phyloP scores from a whole-genome alignment of 2,888 invertebrate genomes.

The Xestia ashworthii region DNA sequence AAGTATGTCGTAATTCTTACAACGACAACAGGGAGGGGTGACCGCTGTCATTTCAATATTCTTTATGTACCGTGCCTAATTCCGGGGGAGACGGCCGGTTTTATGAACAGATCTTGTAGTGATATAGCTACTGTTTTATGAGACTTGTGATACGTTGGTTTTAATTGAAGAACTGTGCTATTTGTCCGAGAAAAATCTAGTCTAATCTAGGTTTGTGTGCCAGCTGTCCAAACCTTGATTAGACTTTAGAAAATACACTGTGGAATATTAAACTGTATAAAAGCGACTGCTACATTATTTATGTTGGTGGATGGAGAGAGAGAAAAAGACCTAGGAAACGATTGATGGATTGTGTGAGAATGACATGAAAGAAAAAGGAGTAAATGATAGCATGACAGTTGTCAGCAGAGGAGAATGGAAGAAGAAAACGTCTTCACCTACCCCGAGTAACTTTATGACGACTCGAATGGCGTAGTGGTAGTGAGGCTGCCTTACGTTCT shows the following conservation, averaged over 20 bases:
- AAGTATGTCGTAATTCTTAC: conserved; percentile 59
- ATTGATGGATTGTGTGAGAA: background rate
- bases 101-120: conserved; percentile 49
- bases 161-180: background rate
- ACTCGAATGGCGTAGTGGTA: too few species aligned
- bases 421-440: too few species aligned
- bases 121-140: conserved; percentile 45
- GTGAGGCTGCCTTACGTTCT: too few species aligned
- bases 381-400: too few species aligned
- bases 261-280: too few species aligned
- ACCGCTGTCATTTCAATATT: conserved; percentile 54
- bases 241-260: too few species aligned
- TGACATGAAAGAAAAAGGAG: too few species aligned
- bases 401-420: too few species aligned
- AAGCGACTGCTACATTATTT: background rate
- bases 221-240: too few species aligned
- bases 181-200: background rate
- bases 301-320: background rate
- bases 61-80: conserved; percentile 53
- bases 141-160: background rate
- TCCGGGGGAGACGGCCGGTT: conserved; percentile 37
- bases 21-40: conserved; percentile 46
- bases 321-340: background rate
- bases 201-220: background rate
- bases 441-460: too few species aligned